phyloP scores from a whole-genome alignment of 2,888 invertebrate genomes.

The Synergus gifuensis region DNA sequence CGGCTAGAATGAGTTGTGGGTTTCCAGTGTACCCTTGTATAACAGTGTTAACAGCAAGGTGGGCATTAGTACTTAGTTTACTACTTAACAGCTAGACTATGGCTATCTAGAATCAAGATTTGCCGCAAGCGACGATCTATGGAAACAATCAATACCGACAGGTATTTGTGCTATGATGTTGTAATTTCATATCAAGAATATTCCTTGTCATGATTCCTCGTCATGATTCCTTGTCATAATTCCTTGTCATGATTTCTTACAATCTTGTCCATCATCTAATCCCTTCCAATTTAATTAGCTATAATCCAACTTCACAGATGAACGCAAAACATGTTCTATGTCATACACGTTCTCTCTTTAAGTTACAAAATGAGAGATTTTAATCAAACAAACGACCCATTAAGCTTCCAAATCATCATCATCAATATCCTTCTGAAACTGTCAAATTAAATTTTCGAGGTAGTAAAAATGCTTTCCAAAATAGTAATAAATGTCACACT shows the following conservation, averaged over 20 bases:
- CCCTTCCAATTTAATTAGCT: background rate
- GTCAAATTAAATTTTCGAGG: slow-evolving; percentile 38
- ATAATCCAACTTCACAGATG: background rate
- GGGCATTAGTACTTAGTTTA: slow-evolving; percentile 5
- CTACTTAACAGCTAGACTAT: background rate
- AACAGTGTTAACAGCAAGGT: slow-evolving; percentile 20
- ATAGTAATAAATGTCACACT: slow-evolving; percentile 36
- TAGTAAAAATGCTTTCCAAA: slow-evolving; percentile 40
- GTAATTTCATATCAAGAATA: slow-evolving; percentile 10
- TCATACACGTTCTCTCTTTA: background rate
- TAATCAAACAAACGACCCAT: background rate
- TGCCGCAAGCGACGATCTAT: slow-evolving; percentile 37
- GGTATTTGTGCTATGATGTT: background rate
- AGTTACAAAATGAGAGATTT: background rate
- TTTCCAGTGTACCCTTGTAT: slow-evolving; percentile 13
- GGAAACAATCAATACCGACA: slow-evolving; percentile 25
- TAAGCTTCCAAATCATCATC: background rate
- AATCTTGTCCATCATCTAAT: slow-evolving; percentile 6
- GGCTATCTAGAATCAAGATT: slow-evolving; percentile 34
- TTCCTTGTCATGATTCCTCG: background rate
- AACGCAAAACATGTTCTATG: background rate
- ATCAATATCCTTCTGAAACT: slow-evolving; percentile 12
- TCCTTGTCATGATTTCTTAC: background rate
- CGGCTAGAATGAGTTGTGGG: slow-evolving; percentile 26
- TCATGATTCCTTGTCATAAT: too few species aligned